phyloP scores from a whole-genome alignment of 1,140 invertebrate genomes.

The Drosophila pseudoobscura region DNA sequence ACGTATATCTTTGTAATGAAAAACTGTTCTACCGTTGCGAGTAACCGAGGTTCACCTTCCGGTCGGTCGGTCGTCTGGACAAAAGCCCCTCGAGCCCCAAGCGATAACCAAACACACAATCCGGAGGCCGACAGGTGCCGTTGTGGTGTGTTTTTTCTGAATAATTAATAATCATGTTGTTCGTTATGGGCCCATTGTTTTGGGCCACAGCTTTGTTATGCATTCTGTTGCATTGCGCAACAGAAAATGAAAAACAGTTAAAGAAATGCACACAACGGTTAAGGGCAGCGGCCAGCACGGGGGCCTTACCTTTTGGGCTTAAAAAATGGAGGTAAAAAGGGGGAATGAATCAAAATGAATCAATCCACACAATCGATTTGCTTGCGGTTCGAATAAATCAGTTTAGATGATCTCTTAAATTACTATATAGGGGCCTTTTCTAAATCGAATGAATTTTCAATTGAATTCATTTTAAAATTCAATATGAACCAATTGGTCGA shows the following conservation, averaged over 20 bases:
- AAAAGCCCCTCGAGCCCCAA: slow-evolving; percentile 22
- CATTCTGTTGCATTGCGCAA: slow-evolving; percentile 79
- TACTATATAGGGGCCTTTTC: slow-evolving; percentile 9
- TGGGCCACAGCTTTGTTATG: slow-evolving; percentile 60
- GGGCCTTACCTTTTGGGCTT: slow-evolving; percentile 14
- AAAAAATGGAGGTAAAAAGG: slow-evolving; percentile 12
- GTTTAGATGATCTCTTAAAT: slow-evolving; percentile 30
- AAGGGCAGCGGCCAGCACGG: slow-evolving; percentile 18
- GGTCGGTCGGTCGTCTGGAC: slow-evolving; percentile 37
- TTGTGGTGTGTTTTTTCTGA: slow-evolving; percentile 51
- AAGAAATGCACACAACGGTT: slow-evolving; percentile 50
- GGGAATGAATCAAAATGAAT: too few species aligned
- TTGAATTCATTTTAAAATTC: slow-evolving; percentile 13
- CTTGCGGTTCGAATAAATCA: slow-evolving; percentile 14
- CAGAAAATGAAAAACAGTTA: slow-evolving; percentile 41
- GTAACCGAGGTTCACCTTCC: slow-evolving; percentile 48
- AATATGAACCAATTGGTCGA: slow-evolving; percentile 13
- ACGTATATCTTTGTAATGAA: slow-evolving; percentile 36
- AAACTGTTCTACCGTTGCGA: slow-evolving; percentile 50
- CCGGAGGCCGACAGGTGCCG: slow-evolving; percentile 57
- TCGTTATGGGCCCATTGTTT: slow-evolving; percentile 72
- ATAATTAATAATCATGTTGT: slow-evolving; percentile 74
- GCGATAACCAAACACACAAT: slow-evolving; percentile 22
- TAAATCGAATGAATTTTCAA: slow-evolving; percentile 34
- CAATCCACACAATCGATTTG: slow-evolving; percentile 14